These are phyloP conservation scores for Ailurus styani DNA, from an alignment of 2,113 vertebrate species.

Conservation along the genomic window DNA sequence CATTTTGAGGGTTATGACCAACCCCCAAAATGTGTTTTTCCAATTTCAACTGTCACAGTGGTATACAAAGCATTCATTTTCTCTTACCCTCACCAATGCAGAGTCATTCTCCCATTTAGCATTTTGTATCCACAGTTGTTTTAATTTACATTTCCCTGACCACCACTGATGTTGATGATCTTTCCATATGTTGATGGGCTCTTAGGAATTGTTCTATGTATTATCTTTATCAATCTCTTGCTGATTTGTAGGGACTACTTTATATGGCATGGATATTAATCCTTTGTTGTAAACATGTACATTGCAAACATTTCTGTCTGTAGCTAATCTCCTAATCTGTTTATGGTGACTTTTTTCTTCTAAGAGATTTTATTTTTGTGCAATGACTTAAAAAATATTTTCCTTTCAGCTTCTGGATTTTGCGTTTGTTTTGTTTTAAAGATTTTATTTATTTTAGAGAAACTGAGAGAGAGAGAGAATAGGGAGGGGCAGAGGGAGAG, in stretches of 20 bases:
- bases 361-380: background rate
- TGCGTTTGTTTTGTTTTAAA: background rate
- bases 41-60: background rate
- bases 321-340: background rate
- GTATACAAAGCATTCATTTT: background rate
- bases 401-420: background rate
- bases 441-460: background rate
- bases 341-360: background rate
- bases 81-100: background rate
- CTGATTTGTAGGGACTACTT: background rate
- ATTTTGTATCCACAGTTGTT: background rate
- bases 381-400: background rate
- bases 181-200: background rate
- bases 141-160: background rate
- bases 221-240: background rate
- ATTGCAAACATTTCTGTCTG: background rate
- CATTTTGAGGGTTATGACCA: background rate
- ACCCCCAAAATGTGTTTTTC: background rate
- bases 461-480: background rate
- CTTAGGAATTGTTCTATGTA: background rate
- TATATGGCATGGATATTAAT: background rate
- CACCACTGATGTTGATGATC: background rate
- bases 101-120: background rate
- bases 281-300: background rate
- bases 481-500: background rate